phyloP scores from a whole-genome alignment of 2,888 invertebrate species.

The Andricus curvator region DNA sequence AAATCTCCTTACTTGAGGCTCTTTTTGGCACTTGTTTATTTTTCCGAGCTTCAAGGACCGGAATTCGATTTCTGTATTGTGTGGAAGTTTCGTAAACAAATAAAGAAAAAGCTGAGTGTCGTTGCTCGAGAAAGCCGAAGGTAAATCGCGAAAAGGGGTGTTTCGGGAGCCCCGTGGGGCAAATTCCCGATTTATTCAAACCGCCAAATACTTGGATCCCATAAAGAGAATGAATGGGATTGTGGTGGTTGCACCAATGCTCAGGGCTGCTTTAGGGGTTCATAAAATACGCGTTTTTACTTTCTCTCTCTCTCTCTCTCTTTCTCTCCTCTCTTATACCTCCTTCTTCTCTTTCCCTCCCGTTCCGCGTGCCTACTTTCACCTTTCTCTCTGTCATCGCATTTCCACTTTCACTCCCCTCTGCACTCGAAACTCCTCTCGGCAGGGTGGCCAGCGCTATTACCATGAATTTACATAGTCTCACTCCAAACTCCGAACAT shows the following conservation, averaged over 20 bases:
- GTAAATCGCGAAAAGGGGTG: slow-evolving; percentile 31
- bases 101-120: slow-evolving; percentile 16
- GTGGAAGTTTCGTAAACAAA: neutral
- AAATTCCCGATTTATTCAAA: slow-evolving; percentile 75
- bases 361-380: slow-evolving; percentile 47
- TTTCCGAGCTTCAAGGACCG: neutral
- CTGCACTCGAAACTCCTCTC: slow-evolving; percentile 66
- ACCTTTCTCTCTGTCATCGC: slow-evolving; percentile 46
- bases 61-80: neutral
- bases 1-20: neutral
- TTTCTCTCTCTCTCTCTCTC: slow-evolving; percentile 50
- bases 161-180: slow-evolving; percentile 56
- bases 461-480: slow-evolving; percentile 77
- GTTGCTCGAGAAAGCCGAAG: slow-evolving; percentile 19
- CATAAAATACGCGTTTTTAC: slow-evolving; percentile 72
- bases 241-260: slow-evolving; percentile 70
- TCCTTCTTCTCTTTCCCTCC: slow-evolving; percentile 53
- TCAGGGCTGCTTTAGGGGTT: slow-evolving; percentile 69
- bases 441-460: slow-evolving; percentile 70
- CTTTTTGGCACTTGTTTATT: neutral
- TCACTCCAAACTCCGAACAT: slow-evolving; percentile 71
- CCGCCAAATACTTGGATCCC: slow-evolving; percentile 73
- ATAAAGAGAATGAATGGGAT: slow-evolving; percentile 76
- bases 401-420: slow-evolving; percentile 49
- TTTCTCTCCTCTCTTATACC: neutral